Conservation (phyloP, 2,113 vertebrate genomes). For the Haemorhous mexicanus region DNA sequence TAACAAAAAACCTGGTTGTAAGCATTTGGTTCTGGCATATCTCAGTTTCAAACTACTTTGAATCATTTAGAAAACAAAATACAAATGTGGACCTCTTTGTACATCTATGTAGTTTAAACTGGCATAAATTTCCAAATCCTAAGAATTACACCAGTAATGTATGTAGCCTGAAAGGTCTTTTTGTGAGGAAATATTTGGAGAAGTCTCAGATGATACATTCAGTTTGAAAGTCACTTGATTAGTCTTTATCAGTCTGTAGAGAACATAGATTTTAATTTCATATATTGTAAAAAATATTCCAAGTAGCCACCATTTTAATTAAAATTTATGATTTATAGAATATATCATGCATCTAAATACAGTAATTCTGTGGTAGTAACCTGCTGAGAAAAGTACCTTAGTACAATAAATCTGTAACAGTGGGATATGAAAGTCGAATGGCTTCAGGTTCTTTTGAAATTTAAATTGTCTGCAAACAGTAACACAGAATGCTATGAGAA, state of each 20-base stretch:
- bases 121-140: not conserved
- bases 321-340: constrained; percentile 30
- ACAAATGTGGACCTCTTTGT: not conserved
- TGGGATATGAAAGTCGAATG: not conserved
- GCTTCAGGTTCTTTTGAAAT: not conserved
- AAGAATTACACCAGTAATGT: not conserved
- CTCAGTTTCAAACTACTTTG: not conserved
- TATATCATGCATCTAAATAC: constrained; percentile 31
- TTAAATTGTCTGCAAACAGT: not conserved
- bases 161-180: not conserved
- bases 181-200: not conserved
- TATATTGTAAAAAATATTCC: not conserved
- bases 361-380: not conserved
- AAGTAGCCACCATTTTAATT: constrained; percentile 6
- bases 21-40: not conserved
- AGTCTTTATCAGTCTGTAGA: not conserved
- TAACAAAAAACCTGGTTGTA: not conserved
- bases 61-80: not conserved
- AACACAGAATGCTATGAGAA: not conserved
- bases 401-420: not conserved
- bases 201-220: not conserved
- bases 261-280: not conserved
- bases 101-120: not conserved
- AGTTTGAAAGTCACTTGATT: constrained; percentile 6
- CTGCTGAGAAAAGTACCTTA: not conserved